These are phyloP conservation scores for Tangara arthus DNA, from an alignment of 2,797 vertebrate genomes.

Conservation along the genomic window DNA sequence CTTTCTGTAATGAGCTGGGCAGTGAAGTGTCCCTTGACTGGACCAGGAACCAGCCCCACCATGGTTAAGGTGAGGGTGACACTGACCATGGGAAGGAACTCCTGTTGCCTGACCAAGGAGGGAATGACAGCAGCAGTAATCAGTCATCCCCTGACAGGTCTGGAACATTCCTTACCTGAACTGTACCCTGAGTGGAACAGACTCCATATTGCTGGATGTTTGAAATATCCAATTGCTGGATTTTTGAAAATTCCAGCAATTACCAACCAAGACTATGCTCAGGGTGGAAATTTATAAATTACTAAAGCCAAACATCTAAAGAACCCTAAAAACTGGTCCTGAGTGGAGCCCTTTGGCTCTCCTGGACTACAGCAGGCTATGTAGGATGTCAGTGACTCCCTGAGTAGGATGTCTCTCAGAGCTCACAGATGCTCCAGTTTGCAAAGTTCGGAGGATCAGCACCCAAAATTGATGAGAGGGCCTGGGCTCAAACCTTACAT, in stretches of 20 bases:
- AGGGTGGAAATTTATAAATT: background rate
- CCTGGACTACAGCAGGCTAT: background rate
- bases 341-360: background rate
- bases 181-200: background rate
- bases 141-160: background rate
- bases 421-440: background rate
- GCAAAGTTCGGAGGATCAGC: background rate
- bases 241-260: background rate
- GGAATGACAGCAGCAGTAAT: background rate
- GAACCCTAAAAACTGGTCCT: background rate
- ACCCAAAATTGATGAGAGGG: background rate
- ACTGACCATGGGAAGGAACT: background rate
- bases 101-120: background rate
- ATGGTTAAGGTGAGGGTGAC: accelerated
- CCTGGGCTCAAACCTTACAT: background rate
- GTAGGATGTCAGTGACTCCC: background rate
- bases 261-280: background rate
- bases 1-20: background rate
- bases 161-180: background rate
- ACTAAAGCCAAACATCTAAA: background rate
- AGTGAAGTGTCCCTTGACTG: background rate
- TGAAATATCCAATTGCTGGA: background rate
- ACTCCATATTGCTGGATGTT: too few species aligned
- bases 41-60: background rate
- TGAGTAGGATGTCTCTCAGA: accelerated